Evolutionary conservation across 2,797 vertebrate genomes (phyloP).

Genomic region (Protonibea diacanthus): DNA sequence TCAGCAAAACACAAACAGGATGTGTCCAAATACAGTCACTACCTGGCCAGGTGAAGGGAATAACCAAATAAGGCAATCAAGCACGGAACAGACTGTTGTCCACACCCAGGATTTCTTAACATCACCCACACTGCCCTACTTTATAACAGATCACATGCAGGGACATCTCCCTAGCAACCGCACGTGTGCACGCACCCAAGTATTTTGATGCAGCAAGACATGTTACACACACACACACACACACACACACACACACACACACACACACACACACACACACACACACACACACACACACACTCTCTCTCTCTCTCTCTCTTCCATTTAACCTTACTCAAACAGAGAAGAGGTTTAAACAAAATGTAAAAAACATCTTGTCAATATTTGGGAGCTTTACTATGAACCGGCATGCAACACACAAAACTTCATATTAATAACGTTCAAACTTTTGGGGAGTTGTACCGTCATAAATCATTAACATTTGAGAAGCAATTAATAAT

Average conservation of each 20-base stretch:
- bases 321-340: no score
- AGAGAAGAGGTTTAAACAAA: background rate
- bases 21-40: background rate
- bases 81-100: rapidly evolving
- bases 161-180: no score
- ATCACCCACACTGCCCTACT: background rate
- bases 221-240: background rate
- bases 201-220: no score
- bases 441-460: background rate
- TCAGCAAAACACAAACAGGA: background rate
- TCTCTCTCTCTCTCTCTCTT: no score
- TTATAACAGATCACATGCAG: background rate
- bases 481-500: no score
- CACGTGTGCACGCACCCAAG: background rate
- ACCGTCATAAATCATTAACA: no score
- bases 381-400: background rate
- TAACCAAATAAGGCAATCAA: constrained; percentile 35
- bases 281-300: no score
- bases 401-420: background rate
- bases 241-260: background rate
- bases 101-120: constrained; percentile 30
- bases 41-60: background rate
- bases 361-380: background rate
- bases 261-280: background rate
- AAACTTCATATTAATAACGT: background rate